Percentiles rank a stretch among this genome's conserved stretches.
These are phyloP conservation scores for Campylomormyrus numenius DNA, from an alignment of 2,113 vertebrate genomes.

Conservation along the genomic window DNA sequence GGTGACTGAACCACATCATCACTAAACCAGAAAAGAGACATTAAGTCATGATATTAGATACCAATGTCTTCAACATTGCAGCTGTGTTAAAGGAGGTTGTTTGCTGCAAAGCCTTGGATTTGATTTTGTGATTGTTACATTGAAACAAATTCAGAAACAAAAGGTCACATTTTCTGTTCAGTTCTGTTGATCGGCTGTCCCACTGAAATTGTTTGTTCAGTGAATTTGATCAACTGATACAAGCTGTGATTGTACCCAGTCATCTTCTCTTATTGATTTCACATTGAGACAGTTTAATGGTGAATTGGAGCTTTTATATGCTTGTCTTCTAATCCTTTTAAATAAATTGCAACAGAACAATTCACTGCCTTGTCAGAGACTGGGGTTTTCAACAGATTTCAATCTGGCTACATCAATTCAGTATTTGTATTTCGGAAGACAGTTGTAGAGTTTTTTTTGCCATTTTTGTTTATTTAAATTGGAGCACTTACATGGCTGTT, in stretches of 20 bases:
- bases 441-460: neutral
- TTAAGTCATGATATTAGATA: neutral
- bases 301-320: conserved; percentile 25
- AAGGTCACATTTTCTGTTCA: neutral
- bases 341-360: neutral
- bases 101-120: neutral
- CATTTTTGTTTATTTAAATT: conserved; percentile 1
- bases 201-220: conserved; percentile 35
- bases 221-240: conserved; percentile 28
- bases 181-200: neutral
- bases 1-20: neutral
- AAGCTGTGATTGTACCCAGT: conserved; percentile 33
- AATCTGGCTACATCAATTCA: neutral
- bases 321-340: conserved; percentile 25
- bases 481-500: neutral
- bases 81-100: neutral
- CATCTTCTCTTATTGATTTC: neutral
- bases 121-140: neutral
- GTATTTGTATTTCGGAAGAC: neutral
- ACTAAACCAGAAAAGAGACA: neutral
- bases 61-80: neutral
- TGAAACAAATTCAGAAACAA: neutral
- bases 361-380: neutral
- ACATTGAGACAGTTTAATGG: neutral
- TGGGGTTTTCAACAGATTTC: neutral